A percentile compares a stretch with the other conserved stretches of the same genome.
These are phyloP conservation scores for Dipodomys spectabilis DNA, from an alignment of 2,113 vertebrate species.

Conservation along the genomic window DNA sequence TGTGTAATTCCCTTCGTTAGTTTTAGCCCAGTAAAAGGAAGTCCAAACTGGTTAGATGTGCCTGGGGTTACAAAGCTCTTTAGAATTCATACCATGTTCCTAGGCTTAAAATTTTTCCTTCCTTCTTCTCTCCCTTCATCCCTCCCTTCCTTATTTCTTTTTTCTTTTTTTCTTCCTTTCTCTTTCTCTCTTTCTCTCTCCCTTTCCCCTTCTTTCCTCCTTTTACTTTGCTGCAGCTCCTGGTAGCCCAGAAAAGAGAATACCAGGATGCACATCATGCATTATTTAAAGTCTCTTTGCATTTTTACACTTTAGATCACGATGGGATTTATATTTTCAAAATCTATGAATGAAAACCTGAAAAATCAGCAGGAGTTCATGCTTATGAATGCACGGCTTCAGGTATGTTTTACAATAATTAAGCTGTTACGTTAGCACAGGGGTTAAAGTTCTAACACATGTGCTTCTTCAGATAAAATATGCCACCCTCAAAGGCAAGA, in stretches of 20 bases:
- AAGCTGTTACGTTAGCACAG: neutral
- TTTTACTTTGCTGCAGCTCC: neutral
- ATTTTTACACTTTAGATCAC: slow-evolving; percentile 18
- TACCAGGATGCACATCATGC: neutral
- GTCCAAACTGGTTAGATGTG: neutral
- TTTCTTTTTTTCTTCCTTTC: no score
- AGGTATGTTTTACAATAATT: slow-evolving; percentile 86
- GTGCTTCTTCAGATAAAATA: slow-evolving; percentile 2
- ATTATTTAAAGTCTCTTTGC: slow-evolving; percentile 34
- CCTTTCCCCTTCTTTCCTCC: no score
- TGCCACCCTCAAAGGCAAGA: slow-evolving; percentile 8
- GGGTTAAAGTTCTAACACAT: slow-evolving; percentile 4
- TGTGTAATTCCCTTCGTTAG: neutral
- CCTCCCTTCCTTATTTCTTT: no score
- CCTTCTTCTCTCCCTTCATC: no score
- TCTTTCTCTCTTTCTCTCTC: no score
- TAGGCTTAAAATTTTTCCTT: neutral
- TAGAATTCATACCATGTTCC: neutral
- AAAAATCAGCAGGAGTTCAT: slow-evolving; percentile 92
- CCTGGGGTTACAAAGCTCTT: neutral
- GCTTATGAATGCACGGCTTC: slow-evolving; percentile 88
- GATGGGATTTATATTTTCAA: slow-evolving; percentile 92
- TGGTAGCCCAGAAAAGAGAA: neutral
- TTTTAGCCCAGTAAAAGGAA: neutral
- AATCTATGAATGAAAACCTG: slow-evolving; percentile 89